Evolutionary conservation across 2,888 invertebrate species (phyloP), one percentile per base, ranked within the genome.

Genomic region (Drosophila niveifrons): DNA sequence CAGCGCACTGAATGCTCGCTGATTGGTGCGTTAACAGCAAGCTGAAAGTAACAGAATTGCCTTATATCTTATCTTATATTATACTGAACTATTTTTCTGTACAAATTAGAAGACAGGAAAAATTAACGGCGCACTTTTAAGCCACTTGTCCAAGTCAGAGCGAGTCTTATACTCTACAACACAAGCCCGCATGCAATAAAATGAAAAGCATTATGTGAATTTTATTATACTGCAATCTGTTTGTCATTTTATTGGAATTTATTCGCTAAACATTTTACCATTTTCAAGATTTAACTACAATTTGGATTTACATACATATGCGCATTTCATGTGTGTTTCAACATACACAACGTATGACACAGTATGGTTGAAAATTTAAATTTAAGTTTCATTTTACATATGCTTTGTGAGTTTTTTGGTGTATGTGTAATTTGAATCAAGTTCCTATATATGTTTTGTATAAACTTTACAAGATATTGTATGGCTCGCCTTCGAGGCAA

Each of bases 211-310:
- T 1, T 10, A 13, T 11, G 15, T n/a, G 8, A 17, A 4, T 57
- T 66, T 47, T 61, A 65, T 70, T 75, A 78, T 75, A 78, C 66
- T 74, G 71, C 67, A 80, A 61, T 83, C 67, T 58, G 53, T 72
- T 72, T 79, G 66, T 61, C 79, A 41, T 72, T 86, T 79, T 79
- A 79, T 79, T 75, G 68, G 77, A 82, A 73, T 86, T 84, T 87
- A 87, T 84, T 87, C 51, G 64, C 85, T 85, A 82, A 87, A 80
- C 75, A 82, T 78, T 83, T 84, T 73, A 79, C 71, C 79, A 79
- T 57, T 47, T 86, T 78, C 66, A 87, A 82, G 78, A 78, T 82
- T 82, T 84, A 85, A 82, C 87, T 85, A 85, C 82, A 74, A 75
- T 80, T 86, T 81, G 77, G 85, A 78, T 82, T 85, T 75, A 82